Conservation (phyloP, 2,888 invertebrate species). For the Napeogenes sylphis region DNA sequence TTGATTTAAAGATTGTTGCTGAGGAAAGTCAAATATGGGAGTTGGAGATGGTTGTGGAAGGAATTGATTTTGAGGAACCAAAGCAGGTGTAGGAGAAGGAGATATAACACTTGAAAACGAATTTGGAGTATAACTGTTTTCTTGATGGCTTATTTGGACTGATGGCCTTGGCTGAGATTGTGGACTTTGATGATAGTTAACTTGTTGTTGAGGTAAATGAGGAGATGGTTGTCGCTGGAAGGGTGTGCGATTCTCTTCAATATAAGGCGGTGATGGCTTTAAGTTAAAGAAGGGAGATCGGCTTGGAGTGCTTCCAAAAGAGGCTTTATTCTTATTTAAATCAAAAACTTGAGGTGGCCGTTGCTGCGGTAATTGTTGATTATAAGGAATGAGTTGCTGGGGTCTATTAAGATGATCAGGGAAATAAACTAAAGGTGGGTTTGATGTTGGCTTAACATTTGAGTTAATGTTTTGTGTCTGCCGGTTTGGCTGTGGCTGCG, state of each 20-base stretch:
- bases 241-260: constrained; percentile 62
- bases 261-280: constrained; percentile 66
- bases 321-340: constrained; percentile 57
- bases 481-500: constrained; percentile 58
- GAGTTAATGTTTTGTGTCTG: constrained; percentile 56
- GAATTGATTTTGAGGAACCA: constrained; percentile 55
- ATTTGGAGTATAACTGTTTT: constrained; percentile 45
- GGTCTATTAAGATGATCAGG: constrained; percentile 58
- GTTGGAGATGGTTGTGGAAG: constrained; percentile 65
- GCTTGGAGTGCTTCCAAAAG: constrained; percentile 53
- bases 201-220: constrained; percentile 62
- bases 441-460: constrained; percentile 53
- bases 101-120: constrained; percentile 51
- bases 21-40: constrained; percentile 61
- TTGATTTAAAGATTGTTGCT: constrained; percentile 57
- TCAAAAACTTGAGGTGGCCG: constrained; percentile 64
- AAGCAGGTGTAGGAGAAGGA: constrained; percentile 46
- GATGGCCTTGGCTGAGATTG: constrained; percentile 55
- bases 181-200: constrained; percentile 68
- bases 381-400: constrained; percentile 54
- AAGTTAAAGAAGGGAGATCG: constrained; percentile 67
- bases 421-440: constrained; percentile 54
- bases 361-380: constrained; percentile 73
- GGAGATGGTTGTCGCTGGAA: constrained; percentile 54
- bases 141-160: constrained; percentile 43